phyloP scores from a whole-genome alignment of 2,888 invertebrate genomes.

The Scaptomyza polygonia region DNA sequence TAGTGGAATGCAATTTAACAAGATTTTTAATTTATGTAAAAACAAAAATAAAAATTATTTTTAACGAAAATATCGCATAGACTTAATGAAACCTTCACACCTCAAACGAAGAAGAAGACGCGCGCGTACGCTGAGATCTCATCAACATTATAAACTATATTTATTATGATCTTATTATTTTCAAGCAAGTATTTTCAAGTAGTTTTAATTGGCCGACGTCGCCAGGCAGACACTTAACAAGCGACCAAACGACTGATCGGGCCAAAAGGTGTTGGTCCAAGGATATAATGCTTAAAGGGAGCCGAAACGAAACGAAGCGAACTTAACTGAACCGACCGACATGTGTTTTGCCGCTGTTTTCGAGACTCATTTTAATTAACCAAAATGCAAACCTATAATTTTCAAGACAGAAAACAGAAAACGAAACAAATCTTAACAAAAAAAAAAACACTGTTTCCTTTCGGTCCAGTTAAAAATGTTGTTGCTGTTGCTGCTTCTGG shows the following conservation, averaged over 20 bases:
- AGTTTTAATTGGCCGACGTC: conserved; percentile 68
- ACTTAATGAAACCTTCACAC: conserved; percentile 8
- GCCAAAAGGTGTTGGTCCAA: conserved; percentile 58
- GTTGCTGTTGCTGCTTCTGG: conserved; percentile 29
- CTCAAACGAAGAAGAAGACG: conserved; percentile 21
- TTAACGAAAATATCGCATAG: background rate
- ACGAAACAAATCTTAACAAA: conserved; percentile 3
- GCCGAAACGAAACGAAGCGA: background rate
- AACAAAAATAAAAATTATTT: background rate
- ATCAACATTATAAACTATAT: conserved; percentile 32
- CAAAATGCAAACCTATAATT: conserved; percentile 74
- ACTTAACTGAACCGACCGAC: background rate
- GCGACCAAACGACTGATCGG: conserved; percentile 3
- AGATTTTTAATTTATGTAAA: conserved; percentile 5
- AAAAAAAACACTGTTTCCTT: conserved; percentile 43
- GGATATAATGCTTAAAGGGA: conserved; percentile 58
- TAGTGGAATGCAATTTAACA: background rate
- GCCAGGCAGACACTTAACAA: conserved; percentile 52
- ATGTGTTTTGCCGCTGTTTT: conserved; percentile 47
- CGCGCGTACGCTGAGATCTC: conserved; percentile 1
- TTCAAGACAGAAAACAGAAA: conserved; percentile 17
- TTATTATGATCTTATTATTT: conserved; percentile 20
- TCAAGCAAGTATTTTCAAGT: conserved; percentile 29
- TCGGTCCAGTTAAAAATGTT: conserved; percentile 22
- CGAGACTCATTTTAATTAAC: conserved; percentile 70